These are phyloP conservation scores for Molossus alvarezi DNA, from an alignment of 2,797 vertebrate genomes.

Conservation along the genomic window DNA sequence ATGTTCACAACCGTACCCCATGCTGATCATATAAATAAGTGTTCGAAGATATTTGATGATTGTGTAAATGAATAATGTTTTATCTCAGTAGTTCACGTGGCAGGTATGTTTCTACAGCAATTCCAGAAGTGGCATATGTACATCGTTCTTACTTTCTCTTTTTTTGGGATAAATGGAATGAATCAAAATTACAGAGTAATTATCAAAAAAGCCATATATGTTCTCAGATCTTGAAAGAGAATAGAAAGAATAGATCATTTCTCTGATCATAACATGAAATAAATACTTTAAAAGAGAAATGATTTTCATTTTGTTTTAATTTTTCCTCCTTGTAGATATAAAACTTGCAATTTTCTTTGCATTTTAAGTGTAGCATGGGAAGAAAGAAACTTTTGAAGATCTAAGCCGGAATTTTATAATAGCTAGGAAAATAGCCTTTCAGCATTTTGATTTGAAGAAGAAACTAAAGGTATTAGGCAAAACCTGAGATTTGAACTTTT, in stretches of 20 bases:
- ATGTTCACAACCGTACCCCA: neutral
- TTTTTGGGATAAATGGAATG: constrained; percentile 33
- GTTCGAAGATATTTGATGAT: constrained; percentile 34
- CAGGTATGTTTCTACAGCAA: constrained; percentile 23
- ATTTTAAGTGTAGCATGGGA: constrained; percentile 48
- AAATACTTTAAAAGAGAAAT: constrained; percentile 53
- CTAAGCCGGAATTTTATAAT: constrained; percentile 63
- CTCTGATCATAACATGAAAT: constrained; percentile 63
- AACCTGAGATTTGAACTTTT: constrained; percentile 48
- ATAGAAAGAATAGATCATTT: constrained; percentile 57
- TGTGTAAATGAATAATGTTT: constrained; percentile 58
- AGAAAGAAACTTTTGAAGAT: constrained; percentile 63
- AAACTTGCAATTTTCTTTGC: constrained; percentile 65
- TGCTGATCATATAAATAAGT: constrained; percentile 32
- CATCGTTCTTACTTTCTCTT: neutral
- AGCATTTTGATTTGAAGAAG: constrained; percentile 61
- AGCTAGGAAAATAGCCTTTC: constrained; percentile 60
- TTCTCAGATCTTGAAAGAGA: constrained; percentile 48
- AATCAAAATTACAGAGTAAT: constrained; percentile 48
- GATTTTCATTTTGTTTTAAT: constrained; percentile 67
- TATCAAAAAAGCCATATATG: constrained; percentile 54
- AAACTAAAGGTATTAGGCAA: constrained; percentile 33
- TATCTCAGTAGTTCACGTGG: constrained; percentile 25
- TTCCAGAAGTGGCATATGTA: constrained; percentile 23
- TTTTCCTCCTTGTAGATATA: constrained; percentile 28